A percentile compares a stretch with the other conserved stretches of the same genome.
phyloP scores from a whole-genome alignment of 53 echinoderm and acorn worm species.

The Astropecten irregularis region DNA sequence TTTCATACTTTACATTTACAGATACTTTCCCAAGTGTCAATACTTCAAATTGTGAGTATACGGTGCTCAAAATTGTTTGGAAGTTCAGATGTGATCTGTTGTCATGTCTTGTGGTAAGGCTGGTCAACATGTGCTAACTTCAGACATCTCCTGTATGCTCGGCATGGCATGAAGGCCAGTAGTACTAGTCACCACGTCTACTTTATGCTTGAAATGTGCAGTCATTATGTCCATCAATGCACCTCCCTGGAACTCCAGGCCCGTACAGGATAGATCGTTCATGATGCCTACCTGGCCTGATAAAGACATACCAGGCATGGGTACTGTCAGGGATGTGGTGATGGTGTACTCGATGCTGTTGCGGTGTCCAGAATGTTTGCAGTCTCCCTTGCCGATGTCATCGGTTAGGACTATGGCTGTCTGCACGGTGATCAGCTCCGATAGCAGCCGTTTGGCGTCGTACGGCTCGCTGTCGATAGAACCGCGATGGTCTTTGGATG shows the following conservation, averaged over 20 bases:
- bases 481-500: not conserved
- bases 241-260: not conserved
- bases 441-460: conserved; percentile 66
- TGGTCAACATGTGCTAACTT: not conserved
- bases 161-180: not conserved
- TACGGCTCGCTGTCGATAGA: conserved; percentile 48
- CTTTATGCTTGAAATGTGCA: conserved; percentile 5
- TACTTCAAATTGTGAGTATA: too few relatives aligned
- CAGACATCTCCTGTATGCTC: conserved; percentile 1
- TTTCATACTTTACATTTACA: too few relatives aligned
- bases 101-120: too few relatives aligned
- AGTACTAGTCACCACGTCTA: conserved; percentile 5
- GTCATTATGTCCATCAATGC: conserved; percentile 11
- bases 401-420: conserved; percentile 80
- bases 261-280: not conserved
- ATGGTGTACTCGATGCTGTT: conserved; percentile 68
- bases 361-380: not conserved
- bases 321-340: conserved; percentile 36
- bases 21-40: too few relatives aligned
- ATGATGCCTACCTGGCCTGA: too few relatives aligned
- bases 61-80: too few relatives aligned
- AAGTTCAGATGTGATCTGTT: too few relatives aligned
- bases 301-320: not conserved
- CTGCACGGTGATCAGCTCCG: conserved; percentile 81
- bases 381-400: conserved; percentile 13